A percentile compares a stretch with the other conserved stretches of the same genome.
These are phyloP conservation scores for Ambastaia sidthimunki DNA, from an alignment of 2,797 vertebrate genomes.

Conservation along the genomic window DNA sequence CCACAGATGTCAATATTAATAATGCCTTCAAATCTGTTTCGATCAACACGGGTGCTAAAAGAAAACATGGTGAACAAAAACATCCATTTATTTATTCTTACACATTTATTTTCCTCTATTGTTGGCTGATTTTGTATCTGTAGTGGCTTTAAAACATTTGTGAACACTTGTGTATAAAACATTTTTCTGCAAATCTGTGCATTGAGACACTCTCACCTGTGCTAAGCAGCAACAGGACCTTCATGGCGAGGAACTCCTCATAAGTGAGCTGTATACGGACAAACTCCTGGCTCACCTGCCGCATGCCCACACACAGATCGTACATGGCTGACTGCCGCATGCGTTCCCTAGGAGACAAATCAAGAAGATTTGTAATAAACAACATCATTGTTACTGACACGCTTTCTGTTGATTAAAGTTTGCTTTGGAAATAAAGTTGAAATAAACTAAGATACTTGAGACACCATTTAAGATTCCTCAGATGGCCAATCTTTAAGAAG, in stretches of 20 bases:
- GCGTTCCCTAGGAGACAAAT: conserved; percentile 83
- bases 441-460: background rate
- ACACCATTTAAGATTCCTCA: conserved; percentile 12
- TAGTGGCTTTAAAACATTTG: background rate
- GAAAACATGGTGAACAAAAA: background rate
- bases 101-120: background rate
- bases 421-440: background rate
- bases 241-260: conserved; percentile 97
- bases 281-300: conserved; percentile 97
- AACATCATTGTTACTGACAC: background rate
- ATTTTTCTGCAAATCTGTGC: background rate
- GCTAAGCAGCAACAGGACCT: conserved; percentile 95
- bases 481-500: background rate
- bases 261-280: conserved; percentile 94
- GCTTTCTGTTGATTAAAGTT: background rate
- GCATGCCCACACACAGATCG: conserved; percentile 96
- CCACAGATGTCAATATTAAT: background rate
- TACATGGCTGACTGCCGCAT: conserved; percentile 99
- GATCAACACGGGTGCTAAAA: background rate
- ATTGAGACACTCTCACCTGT: conserved; percentile 80
- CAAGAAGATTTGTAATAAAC: conserved; percentile 33
- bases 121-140: background rate
- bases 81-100: background rate
- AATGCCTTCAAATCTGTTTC: background rate
- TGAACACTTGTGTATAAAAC: background rate